Evolutionary conservation across 2,888 invertebrate genomes (phyloP), one percentile per base, ranked within the genome.

Genomic region (Epistrophella euchroma): DNA sequence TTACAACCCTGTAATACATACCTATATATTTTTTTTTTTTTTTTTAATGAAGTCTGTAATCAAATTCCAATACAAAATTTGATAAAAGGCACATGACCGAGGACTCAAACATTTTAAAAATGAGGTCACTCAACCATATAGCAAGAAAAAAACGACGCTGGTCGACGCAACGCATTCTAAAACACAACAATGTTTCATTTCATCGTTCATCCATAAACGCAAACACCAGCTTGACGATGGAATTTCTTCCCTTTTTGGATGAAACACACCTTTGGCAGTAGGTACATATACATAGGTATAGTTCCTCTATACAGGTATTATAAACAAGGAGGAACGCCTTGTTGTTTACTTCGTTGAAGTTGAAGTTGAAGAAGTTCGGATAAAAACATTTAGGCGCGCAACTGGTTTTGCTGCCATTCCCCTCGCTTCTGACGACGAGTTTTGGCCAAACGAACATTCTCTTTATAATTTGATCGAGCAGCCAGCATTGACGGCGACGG

Each of bases 61-160:
- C 15, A 52, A 52, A 28, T 4, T 25, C 4, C 25, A 40, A 60
- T 10, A 6, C 4, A 19, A 32, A 17, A 19, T 13, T 19, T 17
- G 9, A 47, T 15, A 13, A 1, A 17, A 64, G 7, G 0, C 64
- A 28, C 32, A 45, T 66, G 35, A 25, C 32, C 47, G 50, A 50
- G 68, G 68, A 35, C 50, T 68, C 11, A 19, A 7, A 55, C 45
- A 43, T 32, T 58, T 3, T 43, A 13, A 70, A 50, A 85, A 85
- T 73, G 72, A 77, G 85, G 85, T 85, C 85, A 85, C 81, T 81
- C 85, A 85, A 85, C 85, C 73, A 85, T 60, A 11, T 19, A 43
- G 40, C 19, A 50, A 22, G 22, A 58, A 15, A 4, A 37, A 58
- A 32, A 15, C 55, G 47, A 78, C 66, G 68, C 78, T 43, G 19